Evolutionary conservation across 2,888 invertebrate species (phyloP).

Genomic region (Drosophila siamana): DNA sequence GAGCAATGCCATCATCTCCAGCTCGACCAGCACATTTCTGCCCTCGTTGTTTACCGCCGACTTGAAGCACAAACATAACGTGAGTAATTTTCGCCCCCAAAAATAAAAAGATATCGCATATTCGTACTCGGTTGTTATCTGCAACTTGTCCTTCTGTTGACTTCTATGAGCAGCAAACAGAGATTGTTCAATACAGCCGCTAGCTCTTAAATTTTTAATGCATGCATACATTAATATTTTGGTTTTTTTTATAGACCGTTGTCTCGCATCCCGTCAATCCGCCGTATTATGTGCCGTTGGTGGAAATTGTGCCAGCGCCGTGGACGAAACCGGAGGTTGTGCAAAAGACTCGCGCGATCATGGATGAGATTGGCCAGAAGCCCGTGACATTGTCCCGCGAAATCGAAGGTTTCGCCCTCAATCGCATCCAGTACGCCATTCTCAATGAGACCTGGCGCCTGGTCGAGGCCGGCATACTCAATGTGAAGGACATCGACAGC

Average conservation of each 20-base stretch:
- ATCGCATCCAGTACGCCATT: conserved; percentile 97
- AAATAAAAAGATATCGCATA: not conserved
- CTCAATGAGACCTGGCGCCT: conserved; percentile 96
- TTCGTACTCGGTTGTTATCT: not conserved
- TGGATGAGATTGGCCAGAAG: conserved; percentile 95
- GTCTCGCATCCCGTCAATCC: conserved; percentile 98
- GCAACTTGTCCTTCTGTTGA: conserved; percentile 11
- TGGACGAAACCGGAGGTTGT: conserved; percentile 94
- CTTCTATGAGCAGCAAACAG: not conserved
- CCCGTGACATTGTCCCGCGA: conserved; percentile 95
- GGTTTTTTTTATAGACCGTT: conserved; percentile 66
- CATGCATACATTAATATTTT: not conserved
- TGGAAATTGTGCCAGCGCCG: conserved; percentile 97
- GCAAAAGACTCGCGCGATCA: conserved; percentile 89
- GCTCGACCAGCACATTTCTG: conserved; percentile 96
- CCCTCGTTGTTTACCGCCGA: conserved; percentile 94
- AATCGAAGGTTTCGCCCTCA: conserved; percentile 96
- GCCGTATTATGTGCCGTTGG: conserved; percentile 97
- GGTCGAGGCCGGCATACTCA: conserved; percentile 93
- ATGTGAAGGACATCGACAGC: conserved; percentile 95
- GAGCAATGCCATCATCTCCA: conserved; percentile 93
- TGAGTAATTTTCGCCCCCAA: conserved; percentile 70
- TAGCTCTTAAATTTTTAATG: no score
- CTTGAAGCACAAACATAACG: conserved; percentile 90
- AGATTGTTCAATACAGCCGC: not conserved